These are phyloP conservation scores for Malurus leucopterus DNA, from an alignment of 2,797 vertebrate genomes.

Conservation along the genomic window DNA sequence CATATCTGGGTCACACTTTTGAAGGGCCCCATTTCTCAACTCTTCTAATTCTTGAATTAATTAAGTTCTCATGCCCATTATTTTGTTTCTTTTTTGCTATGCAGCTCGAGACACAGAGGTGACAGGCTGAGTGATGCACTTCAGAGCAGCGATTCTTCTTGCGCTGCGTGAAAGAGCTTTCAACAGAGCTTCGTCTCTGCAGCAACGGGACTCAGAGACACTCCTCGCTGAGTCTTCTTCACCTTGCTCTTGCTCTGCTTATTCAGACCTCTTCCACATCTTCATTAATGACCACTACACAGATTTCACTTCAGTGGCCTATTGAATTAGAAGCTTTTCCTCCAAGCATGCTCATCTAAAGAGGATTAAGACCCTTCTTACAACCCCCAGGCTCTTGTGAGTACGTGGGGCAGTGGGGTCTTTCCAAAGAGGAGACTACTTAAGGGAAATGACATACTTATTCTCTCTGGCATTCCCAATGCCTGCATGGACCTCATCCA, in stretches of 20 bases:
- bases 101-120: slow-evolving; percentile 21
- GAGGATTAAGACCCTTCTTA: background rate
- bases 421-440: background rate
- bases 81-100: slow-evolving; percentile 37
- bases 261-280: background rate
- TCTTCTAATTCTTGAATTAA: slow-evolving; percentile 68
- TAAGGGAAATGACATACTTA: background rate
- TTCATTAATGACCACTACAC: background rate
- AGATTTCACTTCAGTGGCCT: background rate
- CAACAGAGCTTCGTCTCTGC: slow-evolving; percentile 44
- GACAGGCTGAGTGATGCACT: slow-evolving; percentile 62
- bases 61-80: slow-evolving; percentile 36
- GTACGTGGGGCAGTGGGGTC: background rate
- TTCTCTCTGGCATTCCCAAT: background rate
- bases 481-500: background rate
- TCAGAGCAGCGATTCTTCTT: slow-evolving; percentile 62
- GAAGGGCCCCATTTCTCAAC: slow-evolving; percentile 49
- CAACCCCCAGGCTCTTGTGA: background rate
- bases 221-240: slow-evolving; percentile 17
- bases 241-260: background rate
- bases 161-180: background rate
- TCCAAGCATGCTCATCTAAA: background rate
- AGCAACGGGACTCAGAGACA: slow-evolving; percentile 36
- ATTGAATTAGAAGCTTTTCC: background rate
- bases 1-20: slow-evolving; percentile 51